Evolutionary conservation across 2,888 invertebrate genomes (phyloP).

Genomic region (Noctua pronuba): DNA sequence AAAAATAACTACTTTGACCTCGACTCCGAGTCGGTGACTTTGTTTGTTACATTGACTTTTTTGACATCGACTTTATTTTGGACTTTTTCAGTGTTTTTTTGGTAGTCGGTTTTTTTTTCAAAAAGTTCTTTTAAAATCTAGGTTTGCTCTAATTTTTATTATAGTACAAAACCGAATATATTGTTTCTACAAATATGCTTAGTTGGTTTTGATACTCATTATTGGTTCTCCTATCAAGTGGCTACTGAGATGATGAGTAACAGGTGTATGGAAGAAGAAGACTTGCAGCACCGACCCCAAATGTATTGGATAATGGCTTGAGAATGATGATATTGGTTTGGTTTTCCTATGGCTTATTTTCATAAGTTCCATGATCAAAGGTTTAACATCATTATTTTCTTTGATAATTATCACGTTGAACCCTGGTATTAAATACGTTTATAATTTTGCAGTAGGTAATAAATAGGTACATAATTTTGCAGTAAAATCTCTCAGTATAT

Average conservation of each 20-base stretch:
- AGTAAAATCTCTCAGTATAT: constrained; percentile 9
- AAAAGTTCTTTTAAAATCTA: background rate
- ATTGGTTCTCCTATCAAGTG: background rate
- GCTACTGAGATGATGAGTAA: background rate
- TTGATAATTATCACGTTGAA: background rate
- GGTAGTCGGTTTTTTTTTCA: too few relatives aligned
- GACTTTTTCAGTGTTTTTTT: too few relatives aligned
- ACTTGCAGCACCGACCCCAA: background rate
- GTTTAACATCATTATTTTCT: background rate
- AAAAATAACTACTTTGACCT: too few relatives aligned
- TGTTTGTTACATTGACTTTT: too few relatives aligned
- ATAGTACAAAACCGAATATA: background rate
- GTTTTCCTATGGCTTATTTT: background rate
- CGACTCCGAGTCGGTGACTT: too few relatives aligned
- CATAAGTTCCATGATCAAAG: background rate
- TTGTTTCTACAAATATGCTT: background rate
- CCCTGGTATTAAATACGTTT: background rate
- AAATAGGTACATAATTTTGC: background rate
- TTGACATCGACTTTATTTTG: too few relatives aligned
- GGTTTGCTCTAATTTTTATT: background rate
- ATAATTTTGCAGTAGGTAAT: background rate
- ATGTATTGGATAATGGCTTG: background rate
- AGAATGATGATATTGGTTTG: background rate
- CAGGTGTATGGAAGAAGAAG: background rate
- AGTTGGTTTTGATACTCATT: background rate